phyloP scores from a whole-genome alignment of 53 echinoderm and acorn worm genomes.

The Temnopleurus reevesii region DNA sequence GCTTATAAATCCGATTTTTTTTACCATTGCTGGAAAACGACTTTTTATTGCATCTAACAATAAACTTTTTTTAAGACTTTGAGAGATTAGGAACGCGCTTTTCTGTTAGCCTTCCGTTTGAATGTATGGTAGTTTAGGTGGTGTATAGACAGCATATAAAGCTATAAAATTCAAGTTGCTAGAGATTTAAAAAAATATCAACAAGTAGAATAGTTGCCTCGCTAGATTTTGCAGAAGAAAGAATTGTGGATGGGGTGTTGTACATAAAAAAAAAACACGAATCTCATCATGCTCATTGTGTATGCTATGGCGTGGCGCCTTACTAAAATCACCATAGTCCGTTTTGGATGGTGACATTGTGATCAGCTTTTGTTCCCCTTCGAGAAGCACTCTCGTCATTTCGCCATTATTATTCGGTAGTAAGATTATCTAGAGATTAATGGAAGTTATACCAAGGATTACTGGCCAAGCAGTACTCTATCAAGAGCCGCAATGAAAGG shows the following conservation, averaged over 20 bases:
- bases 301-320: neutral
- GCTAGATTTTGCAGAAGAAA: too few species aligned
- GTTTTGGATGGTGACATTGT: neutral
- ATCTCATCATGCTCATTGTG: neutral
- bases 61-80: too few species aligned
- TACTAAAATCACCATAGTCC: neutral
- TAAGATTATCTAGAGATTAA: slow-evolving; percentile 8
- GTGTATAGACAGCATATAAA: neutral
- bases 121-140: too few species aligned
- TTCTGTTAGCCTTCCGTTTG: slow-evolving; percentile 1
- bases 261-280: neutral
- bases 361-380: neutral
- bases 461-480: neutral
- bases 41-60: neutral
- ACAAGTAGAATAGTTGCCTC: too few species aligned
- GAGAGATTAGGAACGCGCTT: neutral
- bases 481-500: neutral
- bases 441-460: neutral
- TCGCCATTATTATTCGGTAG: neutral
- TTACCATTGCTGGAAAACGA: too few species aligned
- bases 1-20: too few species aligned
- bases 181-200: neutral
- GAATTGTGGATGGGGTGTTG: neutral
- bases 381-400: neutral
- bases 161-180: neutral